Conservation (phyloP, 1,140 invertebrate species). For the Drosophila navojoa region DNA sequence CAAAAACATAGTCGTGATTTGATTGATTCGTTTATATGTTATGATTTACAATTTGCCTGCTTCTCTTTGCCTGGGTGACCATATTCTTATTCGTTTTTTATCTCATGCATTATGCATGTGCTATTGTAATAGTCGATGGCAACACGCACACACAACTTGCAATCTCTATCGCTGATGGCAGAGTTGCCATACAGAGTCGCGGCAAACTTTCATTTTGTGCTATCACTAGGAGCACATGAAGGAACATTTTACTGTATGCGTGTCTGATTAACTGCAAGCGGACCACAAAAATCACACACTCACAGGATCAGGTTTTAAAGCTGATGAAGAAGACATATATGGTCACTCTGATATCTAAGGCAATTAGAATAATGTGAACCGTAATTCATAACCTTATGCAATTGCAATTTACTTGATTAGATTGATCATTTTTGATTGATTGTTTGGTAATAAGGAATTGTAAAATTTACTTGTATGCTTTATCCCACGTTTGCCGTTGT, state of each 20-base stretch:
- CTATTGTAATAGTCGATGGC: not conserved
- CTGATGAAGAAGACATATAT: conserved; percentile 6
- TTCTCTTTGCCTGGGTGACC: conserved; percentile 6
- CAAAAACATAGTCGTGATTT: not conserved
- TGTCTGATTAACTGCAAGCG: conserved; percentile 2
- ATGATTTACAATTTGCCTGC: conserved; percentile 7
- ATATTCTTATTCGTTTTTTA: not conserved
- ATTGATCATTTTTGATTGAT: conserved; percentile 12
- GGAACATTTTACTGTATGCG: not conserved
- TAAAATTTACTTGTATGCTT: conserved; percentile 77
- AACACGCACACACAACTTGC: not conserved
- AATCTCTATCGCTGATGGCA: not conserved
- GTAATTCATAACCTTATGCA: conserved; percentile 57
- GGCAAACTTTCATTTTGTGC: not conserved
- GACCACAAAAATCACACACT: conserved; percentile 5
- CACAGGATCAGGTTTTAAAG: not conserved
- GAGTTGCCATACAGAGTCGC: conserved; percentile 12
- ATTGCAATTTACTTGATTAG: conserved; percentile 50
- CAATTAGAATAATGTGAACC: conserved; percentile 8
- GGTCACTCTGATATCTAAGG: not conserved
- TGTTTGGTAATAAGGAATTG: conserved; percentile 62
- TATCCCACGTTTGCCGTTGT: conserved; percentile 44
- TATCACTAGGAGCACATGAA: not conserved
- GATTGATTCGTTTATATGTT: conserved; percentile 2
- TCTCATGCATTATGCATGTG: conserved; percentile 1